Percentiles rank a stretch among this genome's conserved stretches.
phyloP scores from a whole-genome alignment of 2,888 invertebrate genomes.

The Apantesis nais region DNA sequence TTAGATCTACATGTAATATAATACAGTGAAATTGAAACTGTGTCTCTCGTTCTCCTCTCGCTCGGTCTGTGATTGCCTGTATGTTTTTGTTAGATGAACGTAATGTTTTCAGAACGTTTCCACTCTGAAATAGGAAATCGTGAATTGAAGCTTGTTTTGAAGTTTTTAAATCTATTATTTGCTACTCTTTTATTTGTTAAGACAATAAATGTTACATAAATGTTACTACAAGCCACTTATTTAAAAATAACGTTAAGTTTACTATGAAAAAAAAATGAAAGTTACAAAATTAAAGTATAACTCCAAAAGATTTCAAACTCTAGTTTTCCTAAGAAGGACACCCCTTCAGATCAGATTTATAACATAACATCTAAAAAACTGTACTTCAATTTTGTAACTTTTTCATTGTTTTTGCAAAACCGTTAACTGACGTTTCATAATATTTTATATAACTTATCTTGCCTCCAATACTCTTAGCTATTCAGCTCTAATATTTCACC shows the following conservation, averaged over 20 bases:
- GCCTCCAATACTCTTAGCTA: background rate
- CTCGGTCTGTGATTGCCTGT: slow-evolving; percentile 15
- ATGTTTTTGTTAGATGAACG: slow-evolving; percentile 4
- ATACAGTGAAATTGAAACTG: slow-evolving; percentile 14
- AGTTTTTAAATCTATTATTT: background rate
- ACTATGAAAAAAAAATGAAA: background rate
- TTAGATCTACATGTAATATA: slow-evolving; percentile 6
- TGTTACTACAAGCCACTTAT: background rate
- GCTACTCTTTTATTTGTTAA: background rate
- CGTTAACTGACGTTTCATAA: background rate
- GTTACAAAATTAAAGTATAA: too few species aligned
- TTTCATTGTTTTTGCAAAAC: background rate
- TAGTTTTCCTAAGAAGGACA: too few species aligned
- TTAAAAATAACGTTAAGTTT: background rate
- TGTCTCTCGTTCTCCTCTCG: slow-evolving; percentile 6
- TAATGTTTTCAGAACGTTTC: background rate
- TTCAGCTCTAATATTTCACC: background rate
- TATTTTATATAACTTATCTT: background rate
- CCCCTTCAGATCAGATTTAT: too few species aligned
- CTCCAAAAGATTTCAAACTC: too few species aligned
- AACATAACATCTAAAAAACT: too few species aligned
- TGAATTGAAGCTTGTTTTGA: background rate
- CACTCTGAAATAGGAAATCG: slow-evolving; percentile 7
- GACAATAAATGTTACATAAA: too few species aligned
- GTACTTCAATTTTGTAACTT: too few species aligned